A percentile compares a stretch with the other conserved stretches of the same genome.
These are phyloP conservation scores for Epiperipatus broadwayi DNA, from an alignment of 2,888 invertebrate genomes.

Conservation along the genomic window DNA sequence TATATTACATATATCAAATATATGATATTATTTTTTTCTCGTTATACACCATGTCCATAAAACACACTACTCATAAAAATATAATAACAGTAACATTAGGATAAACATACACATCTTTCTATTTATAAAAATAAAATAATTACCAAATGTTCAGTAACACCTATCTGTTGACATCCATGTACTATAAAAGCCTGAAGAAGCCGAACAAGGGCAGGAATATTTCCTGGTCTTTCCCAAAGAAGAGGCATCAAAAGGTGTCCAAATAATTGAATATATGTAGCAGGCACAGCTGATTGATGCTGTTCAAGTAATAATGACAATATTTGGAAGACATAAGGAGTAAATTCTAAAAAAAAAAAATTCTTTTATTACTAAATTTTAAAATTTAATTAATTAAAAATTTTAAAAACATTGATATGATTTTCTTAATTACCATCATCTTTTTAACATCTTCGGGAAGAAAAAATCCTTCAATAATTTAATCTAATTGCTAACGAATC, in stretches of 20 bases:
- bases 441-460: no score
- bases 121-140: constrained; percentile 29
- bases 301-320: constrained; percentile 65
- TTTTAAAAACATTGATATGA: background rate
- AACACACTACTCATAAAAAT: no score
- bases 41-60: no score
- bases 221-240: constrained; percentile 81
- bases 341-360: constrained; percentile 49
- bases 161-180: constrained; percentile 47
- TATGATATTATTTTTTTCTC: no score
- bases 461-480: no score
- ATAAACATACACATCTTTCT: no score
- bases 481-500: no score
- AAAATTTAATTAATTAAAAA: background rate
- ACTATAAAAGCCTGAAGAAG: constrained; percentile 67
- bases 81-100: no score
- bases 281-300: constrained; percentile 37
- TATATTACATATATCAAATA: no score
- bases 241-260: constrained; percentile 72
- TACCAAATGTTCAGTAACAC: constrained; percentile 49
- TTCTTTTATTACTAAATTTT: background rate
- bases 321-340: constrained; percentile 97
- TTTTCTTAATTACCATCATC: no score
- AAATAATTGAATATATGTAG: constrained; percentile 68
- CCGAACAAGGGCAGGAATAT: constrained; percentile 79